Evolutionary conservation across 2,113 vertebrate species (phyloP), one percentile per base, ranked within the genome.

Genomic region (Sinocyclocheilus maitianheensis): DNA sequence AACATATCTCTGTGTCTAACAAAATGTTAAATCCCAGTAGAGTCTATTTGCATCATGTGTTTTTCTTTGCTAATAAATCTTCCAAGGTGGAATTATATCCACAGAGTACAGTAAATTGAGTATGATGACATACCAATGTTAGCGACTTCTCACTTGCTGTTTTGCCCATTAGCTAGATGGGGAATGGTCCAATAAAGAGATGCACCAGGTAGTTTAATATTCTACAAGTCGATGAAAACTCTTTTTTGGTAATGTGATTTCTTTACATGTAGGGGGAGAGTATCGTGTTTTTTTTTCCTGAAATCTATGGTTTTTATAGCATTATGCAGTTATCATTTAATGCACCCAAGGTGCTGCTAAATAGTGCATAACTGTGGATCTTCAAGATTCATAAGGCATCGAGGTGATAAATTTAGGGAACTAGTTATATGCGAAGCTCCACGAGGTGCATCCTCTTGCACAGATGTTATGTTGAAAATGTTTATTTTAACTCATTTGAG

Each of bases 31-130:
- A 85, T 48, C 84, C 76, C 86, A 79, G 53, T 34, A 34, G 51
- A 71, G 26, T 40, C 40, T 40, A 26, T 80, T 58, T 69, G 62
- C 84, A 67, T 86, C 88, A 87, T 85, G 55, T 76, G 72, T 80
- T 87, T 87, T 62, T 67, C 55, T 22, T 43, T 14, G 67, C 46
- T 67, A 76, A 85, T 87, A 87, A 87, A 87, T 89, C 88, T 48
- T 37, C 74, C 37, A 26, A 78, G 53, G 26, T 51, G 22, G 80
- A 83, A 80, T 89, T 79, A 83, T 84, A 58, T 77, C 84, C 81
- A n/a, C 67, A 48, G 84, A 81, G 86, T 69, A 69, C 76, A 26
- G 74, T 65, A 87, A 83, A 85, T 81, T 37, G 48, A 80, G 18
- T 48, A 51, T 81, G 71, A 89, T 84, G 74, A 83, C 86, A 85